These are phyloP conservation scores for Noctilio leporinus DNA, from an alignment of 2,113 vertebrate species.

Conservation along the genomic window DNA sequence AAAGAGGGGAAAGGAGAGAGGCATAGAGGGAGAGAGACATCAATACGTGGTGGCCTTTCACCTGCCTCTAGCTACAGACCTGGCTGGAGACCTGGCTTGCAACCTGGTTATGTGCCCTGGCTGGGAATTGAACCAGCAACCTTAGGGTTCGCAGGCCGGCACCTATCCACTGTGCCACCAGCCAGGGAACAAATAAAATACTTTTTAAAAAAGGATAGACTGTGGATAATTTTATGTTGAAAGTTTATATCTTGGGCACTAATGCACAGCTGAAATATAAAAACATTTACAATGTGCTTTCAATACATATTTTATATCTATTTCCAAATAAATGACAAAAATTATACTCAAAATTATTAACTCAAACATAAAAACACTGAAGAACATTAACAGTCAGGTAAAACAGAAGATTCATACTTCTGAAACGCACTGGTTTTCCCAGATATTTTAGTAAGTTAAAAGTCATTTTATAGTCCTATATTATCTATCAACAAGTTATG, in stretches of 20 bases:
- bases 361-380: not conserved
- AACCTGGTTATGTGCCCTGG: too few relatives aligned
- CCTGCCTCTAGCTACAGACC: too few relatives aligned
- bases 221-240: not conserved
- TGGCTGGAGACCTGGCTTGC: too few relatives aligned
- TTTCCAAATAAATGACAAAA: conserved; percentile 10
- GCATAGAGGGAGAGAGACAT: too few relatives aligned
- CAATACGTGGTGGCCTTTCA: too few relatives aligned
- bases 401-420: not conserved
- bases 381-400: not conserved
- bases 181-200: too few relatives aligned
- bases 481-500: not conserved
- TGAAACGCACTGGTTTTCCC: not conserved
- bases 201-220: not conserved
- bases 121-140: too few relatives aligned
- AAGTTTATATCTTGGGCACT: not conserved
- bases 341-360: not conserved
- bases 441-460: conserved; percentile 5
- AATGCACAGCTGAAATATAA: conserved; percentile 1
- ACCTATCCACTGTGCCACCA: too few relatives aligned
- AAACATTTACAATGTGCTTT: not conserved
- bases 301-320: not conserved
- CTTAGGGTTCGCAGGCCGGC: too few relatives aligned
- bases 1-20: too few relatives aligned
- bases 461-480: not conserved